phyloP scores from a whole-genome alignment of 2,797 vertebrate genomes.

The Amniataba percoides region DNA sequence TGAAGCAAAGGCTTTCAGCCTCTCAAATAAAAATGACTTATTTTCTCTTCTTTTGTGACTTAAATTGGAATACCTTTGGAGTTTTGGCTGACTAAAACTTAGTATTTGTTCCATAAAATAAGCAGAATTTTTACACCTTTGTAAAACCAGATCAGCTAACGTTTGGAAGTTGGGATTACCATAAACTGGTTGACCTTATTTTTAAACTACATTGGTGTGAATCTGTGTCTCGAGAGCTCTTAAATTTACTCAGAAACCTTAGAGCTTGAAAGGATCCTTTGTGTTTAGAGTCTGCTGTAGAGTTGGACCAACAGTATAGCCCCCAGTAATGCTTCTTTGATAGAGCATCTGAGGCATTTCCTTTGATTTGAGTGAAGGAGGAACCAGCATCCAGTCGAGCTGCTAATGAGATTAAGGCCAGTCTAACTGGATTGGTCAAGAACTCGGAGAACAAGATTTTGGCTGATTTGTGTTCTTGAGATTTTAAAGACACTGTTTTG shows the following conservation, averaged over 20 bases:
- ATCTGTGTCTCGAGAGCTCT: neutral
- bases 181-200: neutral
- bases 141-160: neutral
- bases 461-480: slow-evolving; percentile 27
- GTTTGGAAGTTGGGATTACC: neutral
- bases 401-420: slow-evolving; percentile 62
- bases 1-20: neutral
- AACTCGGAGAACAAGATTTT: slow-evolving; percentile 56
- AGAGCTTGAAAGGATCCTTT: neutral
- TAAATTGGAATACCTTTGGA: neutral
- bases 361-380: slow-evolving; percentile 43
- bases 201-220: neutral
- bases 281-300: neutral
- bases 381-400: slow-evolving; percentile 52
- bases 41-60: slow-evolving; percentile 1
- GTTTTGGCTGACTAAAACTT: neutral
- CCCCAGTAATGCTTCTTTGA: slow-evolving; percentile 7
- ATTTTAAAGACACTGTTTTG: slow-evolving; percentile 31
- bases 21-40: slow-evolving; percentile 8
- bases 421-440: slow-evolving; percentile 58
- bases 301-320: neutral
- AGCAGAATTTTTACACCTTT: too few species aligned
- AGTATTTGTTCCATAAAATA: neutral
- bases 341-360: slow-evolving; percentile 32
- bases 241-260: neutral